Conservation (phyloP, 1,140 invertebrate species). For the Diploscapter pachys region DNA sequence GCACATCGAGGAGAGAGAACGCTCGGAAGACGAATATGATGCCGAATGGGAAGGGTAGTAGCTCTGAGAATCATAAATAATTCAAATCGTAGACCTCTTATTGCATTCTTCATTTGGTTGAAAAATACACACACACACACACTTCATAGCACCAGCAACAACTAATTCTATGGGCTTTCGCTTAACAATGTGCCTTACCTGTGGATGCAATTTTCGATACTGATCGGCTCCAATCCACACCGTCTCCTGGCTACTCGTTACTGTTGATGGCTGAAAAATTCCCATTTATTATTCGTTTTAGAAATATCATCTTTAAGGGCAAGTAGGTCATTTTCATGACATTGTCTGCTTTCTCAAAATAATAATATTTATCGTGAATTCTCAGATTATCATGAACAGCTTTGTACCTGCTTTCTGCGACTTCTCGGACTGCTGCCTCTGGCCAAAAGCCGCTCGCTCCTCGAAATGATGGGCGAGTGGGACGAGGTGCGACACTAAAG, state of each 20-base stretch:
- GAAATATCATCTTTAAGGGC: too few relatives aligned
- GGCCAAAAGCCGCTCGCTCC: slow-evolving; percentile 52
- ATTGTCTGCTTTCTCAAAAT: not conserved
- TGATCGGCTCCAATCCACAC: slow-evolving; percentile 55
- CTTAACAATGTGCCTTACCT: slow-evolving; percentile 45
- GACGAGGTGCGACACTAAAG: slow-evolving; percentile 44
- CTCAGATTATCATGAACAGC: too few relatives aligned
- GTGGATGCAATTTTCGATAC: slow-evolving; percentile 50
- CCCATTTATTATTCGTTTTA: too few relatives aligned
- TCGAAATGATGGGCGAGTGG: slow-evolving; percentile 52
- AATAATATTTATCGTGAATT: too few relatives aligned
- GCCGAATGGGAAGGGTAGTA: slow-evolving; percentile 29
- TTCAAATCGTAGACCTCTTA: not conserved
- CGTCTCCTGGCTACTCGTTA: slow-evolving; percentile 47
- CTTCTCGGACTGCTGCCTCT: slow-evolving; percentile 50
- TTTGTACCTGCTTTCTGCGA: slow-evolving; percentile 32
- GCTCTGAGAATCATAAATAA: slow-evolving; percentile 20
- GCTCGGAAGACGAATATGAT: slow-evolving; percentile 16
- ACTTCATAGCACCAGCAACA: not conserved
- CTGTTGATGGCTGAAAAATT: not conserved
- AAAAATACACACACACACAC: not conserved
- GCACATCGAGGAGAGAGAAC: slow-evolving; percentile 40
- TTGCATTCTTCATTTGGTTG: too few relatives aligned
- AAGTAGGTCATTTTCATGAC: not conserved
- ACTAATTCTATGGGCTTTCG: not conserved